phyloP scores from a whole-genome alignment of 2,797 vertebrate genomes.

The Pseudomugil tenellus region DNA sequence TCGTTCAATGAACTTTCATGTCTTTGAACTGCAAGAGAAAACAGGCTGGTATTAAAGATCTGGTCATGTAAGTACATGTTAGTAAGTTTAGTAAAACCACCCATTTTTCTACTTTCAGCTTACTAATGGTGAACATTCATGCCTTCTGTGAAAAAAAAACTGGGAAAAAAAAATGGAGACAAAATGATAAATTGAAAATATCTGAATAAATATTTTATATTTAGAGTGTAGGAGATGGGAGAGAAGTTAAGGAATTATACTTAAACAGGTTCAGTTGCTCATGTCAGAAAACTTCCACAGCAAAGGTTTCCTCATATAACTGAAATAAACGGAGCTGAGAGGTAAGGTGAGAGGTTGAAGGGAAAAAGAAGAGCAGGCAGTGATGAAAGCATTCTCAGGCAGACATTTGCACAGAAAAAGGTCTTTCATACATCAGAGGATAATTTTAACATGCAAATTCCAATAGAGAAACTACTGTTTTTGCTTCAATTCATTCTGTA shows the following conservation, averaged over 20 bases:
- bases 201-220: not conserved
- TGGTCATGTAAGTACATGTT: constrained; percentile 13
- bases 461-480: not conserved
- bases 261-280: constrained; percentile 40
- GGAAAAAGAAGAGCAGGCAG: not conserved
- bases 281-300: constrained; percentile 17
- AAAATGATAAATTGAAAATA: constrained; percentile 4
- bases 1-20: not conserved
- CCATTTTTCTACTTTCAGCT: constrained; percentile 29
- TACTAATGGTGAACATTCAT: constrained; percentile 38
- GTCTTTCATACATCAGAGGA: not conserved
- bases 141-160: constrained; percentile 29
- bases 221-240: constrained; percentile 3
- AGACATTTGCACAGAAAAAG: constrained; percentile 11
- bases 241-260: constrained; percentile 22
- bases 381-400: constrained; percentile 19
- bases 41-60: not conserved
- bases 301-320: constrained; percentile 10
- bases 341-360: constrained; percentile 11
- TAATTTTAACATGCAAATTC: not conserved
- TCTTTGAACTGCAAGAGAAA: constrained; percentile 6
- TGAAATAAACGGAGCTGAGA: constrained; percentile 25
- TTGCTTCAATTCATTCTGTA: not conserved
- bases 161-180: constrained; percentile 24
- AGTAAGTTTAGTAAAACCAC: constrained; percentile 11